Base-by-base conservation (phyloP, 2,888 invertebrate species). In the Macrosiphum euphorbiae region DNA sequence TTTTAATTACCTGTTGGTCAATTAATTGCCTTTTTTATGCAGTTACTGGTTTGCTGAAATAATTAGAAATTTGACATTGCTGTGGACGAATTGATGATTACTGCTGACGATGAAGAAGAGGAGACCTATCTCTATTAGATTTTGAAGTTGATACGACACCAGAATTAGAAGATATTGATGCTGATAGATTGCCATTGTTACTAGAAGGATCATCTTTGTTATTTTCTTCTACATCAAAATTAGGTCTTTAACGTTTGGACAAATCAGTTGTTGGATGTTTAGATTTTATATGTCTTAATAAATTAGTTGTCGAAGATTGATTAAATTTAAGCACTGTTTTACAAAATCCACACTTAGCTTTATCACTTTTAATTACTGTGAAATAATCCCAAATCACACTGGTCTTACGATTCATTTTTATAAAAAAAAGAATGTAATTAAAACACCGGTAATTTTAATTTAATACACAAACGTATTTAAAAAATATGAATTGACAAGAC, bases 181-280 rank as follows among this genome's bases (percentile, higher is more conserved):
- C 44, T 89, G 61, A 89, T 89, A 44, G 35, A 35, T 35, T 78
- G 78, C 35, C n/a, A 87, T 87, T 50, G 50, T 87, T 87, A 52
- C 35, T 89, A 58, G 61, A 7, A 58, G 58, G 89, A 28, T 89
- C 58, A 89, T 89, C 89, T 58, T 44, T 28, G n/a, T 61, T 89
- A 58, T 89, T 58, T 58, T 44, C 89, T 89, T 89, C 61, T 24
- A 89, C 3, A 89, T 89, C 41, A 89, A 89, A 58, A 89, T 89
- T 61, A 58, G 58, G 44, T 44, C 55, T 61, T 58, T 41, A 44
- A 58, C 89, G 55, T 88, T 41, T 88, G 41, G 88, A 52, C 89
- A 89, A 89, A 89, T 89, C 89, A 89, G 61, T 61, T 61, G 58
- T 89, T 61, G 55, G 89, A 89, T 89, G 89, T 89, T 61, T 89